Evolutionary conservation across 2,797 vertebrate genomes (phyloP), one percentile per base, ranked within the genome.

Genomic region (Onychomys arenicola): DNA sequence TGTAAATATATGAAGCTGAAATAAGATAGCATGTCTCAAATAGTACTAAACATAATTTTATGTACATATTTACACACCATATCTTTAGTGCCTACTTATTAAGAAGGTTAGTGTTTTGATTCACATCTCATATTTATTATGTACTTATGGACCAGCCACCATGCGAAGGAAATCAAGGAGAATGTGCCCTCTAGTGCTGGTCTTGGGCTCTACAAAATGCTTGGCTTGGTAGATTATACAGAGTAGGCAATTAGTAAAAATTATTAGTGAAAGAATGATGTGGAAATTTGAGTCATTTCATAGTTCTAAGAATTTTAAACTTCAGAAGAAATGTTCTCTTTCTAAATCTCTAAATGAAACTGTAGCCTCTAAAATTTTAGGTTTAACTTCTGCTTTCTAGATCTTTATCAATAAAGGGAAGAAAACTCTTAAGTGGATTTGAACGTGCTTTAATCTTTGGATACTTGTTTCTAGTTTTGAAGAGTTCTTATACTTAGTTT

Each of bases 251-350:
- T 86, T 57, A 89, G 13, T 80, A 81, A 91, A 95, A 91, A 65
- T 71, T 83, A 75, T 59, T 65, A 40, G 34, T 89, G 17, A 89
- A 32, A 95, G 73, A 97, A 61, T 89, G 63, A 91, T 94, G 12
- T 14, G 76, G 11, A 86, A 55, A 25, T 59, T 75, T 59, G 14
- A 2, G 61, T 85, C 65, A 40, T 91, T 93, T 92, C 67, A n/a
- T 94, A 57, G 84, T 29, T 61, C 29, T 93, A 69, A 80, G 19
- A 43, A 94, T 76, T 93, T 80, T 94, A 85, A 94, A 89, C 9
- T 75, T 8, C 55, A 84, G 37, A 82, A 83, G 49, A 96, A 94
- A 91, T 89, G 1, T 96, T 92, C 37, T 34, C 34, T 91, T 94
- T 85, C 13, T 83, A n/a, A 80, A 37, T 89, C 43, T 25, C 7